Evolutionary conservation across 2,797 vertebrate genomes (phyloP), one percentile per base, ranked within the genome.

Genomic region (Selene dorsalis): DNA sequence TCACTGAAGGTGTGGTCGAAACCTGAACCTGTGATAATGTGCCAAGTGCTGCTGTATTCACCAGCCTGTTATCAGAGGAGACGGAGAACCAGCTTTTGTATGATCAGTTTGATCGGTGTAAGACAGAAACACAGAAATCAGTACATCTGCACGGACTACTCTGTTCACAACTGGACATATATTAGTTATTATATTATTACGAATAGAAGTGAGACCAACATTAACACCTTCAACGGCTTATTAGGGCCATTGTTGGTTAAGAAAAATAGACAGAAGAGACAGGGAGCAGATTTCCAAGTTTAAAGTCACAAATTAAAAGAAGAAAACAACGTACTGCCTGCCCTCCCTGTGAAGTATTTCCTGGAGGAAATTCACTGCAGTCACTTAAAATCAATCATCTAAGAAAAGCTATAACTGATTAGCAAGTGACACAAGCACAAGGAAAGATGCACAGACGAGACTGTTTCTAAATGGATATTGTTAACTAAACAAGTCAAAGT

Each of bases 1-100:
- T 73, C 50, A 65, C 38, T 56, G 28, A 67, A 35, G 68, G 69
- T 64, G 60, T 57, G 59, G 53, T 41, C 73, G 43, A 66, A 82
- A 73, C 62, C 18, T 63, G 28, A 79, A 70, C 9, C 18, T 30
- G 13, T 18, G 43, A 69, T 58, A 4, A 47, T 57, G 30, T 61
- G 0, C 5, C 22, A 9, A 35, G 30, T 6, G n/a, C 17, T 59
- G 55, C 16, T 30, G 13, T n/a, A 52, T 50, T 59, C 50, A 41
- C 38, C 1, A 60, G 3, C 12, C 11, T 7, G 6, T 4, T 41
- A 35, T 64, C 24, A 39, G 47, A 47, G 20, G 28, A 32, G 43
- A 28, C 18, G 4, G 24, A 56, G n/a, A 66, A 56, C 63, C 1
- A 4, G 6, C 22, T n/a, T 67, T 24, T 18, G 26, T 20, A 2